Conservation (phyloP, 2,797 vertebrate species). For the Coracias cyanogaster region DNA sequence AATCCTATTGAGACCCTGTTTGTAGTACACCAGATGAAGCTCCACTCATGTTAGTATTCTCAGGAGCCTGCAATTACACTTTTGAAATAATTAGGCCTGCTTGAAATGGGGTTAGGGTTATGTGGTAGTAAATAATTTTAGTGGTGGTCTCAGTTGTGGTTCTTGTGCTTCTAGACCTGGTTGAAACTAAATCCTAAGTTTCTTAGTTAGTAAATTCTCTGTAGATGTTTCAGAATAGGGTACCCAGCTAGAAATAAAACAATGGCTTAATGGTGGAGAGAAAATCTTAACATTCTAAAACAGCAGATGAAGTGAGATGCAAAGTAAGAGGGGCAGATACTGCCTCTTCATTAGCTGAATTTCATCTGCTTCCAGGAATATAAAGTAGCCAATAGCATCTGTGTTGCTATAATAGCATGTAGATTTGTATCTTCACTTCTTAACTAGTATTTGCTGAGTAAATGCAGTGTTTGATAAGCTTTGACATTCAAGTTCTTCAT, state of each 20-base stretch:
- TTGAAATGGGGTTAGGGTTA: background rate
- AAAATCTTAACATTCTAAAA: background rate
- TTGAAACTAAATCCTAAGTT: background rate
- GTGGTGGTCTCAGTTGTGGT: background rate
- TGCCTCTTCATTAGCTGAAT: background rate
- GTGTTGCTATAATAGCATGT: background rate
- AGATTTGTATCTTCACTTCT: background rate
- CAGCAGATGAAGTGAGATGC: background rate
- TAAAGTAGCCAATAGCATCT: background rate
- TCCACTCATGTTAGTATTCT: background rate
- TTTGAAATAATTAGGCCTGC: background rate
- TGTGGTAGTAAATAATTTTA: background rate
- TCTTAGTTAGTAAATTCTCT: background rate
- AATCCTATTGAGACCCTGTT: background rate
- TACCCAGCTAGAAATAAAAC: background rate
- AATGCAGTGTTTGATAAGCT: background rate
- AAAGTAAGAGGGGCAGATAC: background rate
- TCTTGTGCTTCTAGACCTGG: background rate
- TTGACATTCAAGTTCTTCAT: background rate
- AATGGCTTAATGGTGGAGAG: background rate
- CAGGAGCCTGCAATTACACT: background rate
- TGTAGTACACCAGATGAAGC: background rate
- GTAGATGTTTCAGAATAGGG: background rate
- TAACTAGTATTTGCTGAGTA: background rate
- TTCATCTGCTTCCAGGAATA: background rate